Evolutionary conservation across 2,888 invertebrate genomes (phyloP), one percentile per base, ranked within the genome.

Genomic region (Eustalomyia histrio): DNA sequence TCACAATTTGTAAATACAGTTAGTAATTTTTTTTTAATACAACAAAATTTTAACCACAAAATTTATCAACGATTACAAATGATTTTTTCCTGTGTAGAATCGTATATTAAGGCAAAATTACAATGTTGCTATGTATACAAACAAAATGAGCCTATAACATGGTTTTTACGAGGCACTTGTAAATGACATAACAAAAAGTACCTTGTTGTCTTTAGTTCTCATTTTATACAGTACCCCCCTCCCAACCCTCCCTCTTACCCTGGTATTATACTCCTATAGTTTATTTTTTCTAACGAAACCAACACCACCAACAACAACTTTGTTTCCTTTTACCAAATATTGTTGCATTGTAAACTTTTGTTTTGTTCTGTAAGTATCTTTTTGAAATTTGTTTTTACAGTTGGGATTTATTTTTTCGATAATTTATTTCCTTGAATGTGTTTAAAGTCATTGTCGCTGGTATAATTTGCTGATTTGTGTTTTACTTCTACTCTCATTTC

Each of bases 121-220:
- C 17, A 60, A 68, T 63, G 29, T 33, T 74, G 24, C 21, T 69
- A 17, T 53, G 6, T 52, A 35, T 71, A 14, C 55, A 65, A 74
- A 71, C 72, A 76, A 68, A 76, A 72, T 68, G 43, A 50, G 39
- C 17, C 50, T 55, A 21, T 35, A 67, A 75, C 55, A 76, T 57
- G 80, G 16, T 17, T 72, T 65, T 71, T 74, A 73, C 21, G 52
- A 65, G 53, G 69, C n/a, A 50, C 55, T 73, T 73, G 63, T 68
- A 57, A 79, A 73, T 63, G 63, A 63, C 55, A 73, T 24, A 65
- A 58, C 39, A 79, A 24, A 60, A 60, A 21, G 16, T 60, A 60
- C 33, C 47, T 18, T 58, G 63, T 68, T 63, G 68, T 63, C 18
- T 24, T 74, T 68, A 73, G 63, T 17, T 29, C 17, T 14, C 14